Conservation (phyloP, 2,797 vertebrate species). For the Phoxinus dragarum region DNA sequence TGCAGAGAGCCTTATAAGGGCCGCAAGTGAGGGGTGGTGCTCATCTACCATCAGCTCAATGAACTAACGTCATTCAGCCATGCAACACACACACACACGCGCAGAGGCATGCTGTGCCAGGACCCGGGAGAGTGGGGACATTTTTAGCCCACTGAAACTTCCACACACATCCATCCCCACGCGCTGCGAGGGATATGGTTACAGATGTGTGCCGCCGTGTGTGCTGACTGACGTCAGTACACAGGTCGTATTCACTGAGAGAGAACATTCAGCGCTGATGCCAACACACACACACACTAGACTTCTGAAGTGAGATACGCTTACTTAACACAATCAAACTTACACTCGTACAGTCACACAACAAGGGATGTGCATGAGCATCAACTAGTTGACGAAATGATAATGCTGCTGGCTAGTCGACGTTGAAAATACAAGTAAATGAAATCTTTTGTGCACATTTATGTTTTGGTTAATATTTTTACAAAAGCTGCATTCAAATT, state of each 20-base stretch:
- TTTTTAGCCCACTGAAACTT: conserved; percentile 59
- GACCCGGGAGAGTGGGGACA: conserved; percentile 50
- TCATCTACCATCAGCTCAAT: conserved; percentile 55
- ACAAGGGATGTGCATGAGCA: neutral
- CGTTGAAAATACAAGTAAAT: neutral
- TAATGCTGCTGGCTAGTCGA: neutral
- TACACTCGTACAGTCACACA: neutral
- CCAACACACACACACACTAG: conserved; percentile 14
- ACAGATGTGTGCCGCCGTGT: conserved; percentile 60
- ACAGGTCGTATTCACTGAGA: conserved; percentile 61
- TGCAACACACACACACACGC: conserved; percentile 20
- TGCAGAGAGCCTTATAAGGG: conserved; percentile 61
- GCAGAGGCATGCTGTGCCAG: conserved; percentile 36
- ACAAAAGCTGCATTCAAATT: neutral
- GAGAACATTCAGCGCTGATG: conserved; percentile 44
- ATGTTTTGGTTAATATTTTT: neutral
- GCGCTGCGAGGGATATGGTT: conserved; percentile 55
- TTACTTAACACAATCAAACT: conserved; percentile 6
- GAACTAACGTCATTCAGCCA: conserved; percentile 57
- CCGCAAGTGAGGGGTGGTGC: conserved; percentile 51
- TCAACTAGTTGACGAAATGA: neutral
- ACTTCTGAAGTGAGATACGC: conserved; percentile 20
- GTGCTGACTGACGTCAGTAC: conserved; percentile 63
- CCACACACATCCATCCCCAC: conserved; percentile 28
- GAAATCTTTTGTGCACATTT: neutral